phyloP scores from a whole-genome alignment of 2,797 vertebrate genomes.

The Clamator glandarius region DNA sequence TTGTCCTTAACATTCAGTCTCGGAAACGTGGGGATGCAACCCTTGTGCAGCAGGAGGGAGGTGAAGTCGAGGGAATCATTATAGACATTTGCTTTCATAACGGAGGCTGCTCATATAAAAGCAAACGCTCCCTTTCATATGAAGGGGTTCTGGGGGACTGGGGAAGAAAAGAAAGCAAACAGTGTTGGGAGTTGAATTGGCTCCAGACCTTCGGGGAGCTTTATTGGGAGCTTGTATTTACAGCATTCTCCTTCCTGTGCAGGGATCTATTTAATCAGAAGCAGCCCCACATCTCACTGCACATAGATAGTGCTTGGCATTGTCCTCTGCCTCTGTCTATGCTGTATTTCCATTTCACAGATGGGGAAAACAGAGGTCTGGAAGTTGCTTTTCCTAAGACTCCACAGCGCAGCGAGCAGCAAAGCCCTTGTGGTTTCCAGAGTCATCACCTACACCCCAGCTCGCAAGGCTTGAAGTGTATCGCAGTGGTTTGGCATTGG shows the following conservation, averaged over 20 bases:
- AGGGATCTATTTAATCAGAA: neutral
- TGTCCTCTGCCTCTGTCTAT: neutral
- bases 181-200: neutral
- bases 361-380: neutral
- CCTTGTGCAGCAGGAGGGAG: neutral
- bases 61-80: neutral
- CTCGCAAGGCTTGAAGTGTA: rapidly evolving
- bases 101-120: neutral
- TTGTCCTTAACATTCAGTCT: too few species aligned
- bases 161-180: neutral
- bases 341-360: neutral
- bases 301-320: neutral
- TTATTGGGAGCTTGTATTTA: neutral
- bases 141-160: neutral
- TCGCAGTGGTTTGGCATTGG: neutral
- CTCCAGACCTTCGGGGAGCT: constrained; percentile 3
- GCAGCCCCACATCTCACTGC: neutral
- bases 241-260: neutral
- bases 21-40: neutral
- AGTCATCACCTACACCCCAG: rapidly evolving
- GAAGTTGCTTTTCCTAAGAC: neutral
- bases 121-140: neutral
- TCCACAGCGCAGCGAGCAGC: rapidly evolving
- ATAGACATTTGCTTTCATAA: neutral
- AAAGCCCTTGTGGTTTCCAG: neutral